These are phyloP conservation scores for Amblyteles armatorius DNA, from an alignment of 2,888 invertebrate genomes.

Conservation along the genomic window DNA sequence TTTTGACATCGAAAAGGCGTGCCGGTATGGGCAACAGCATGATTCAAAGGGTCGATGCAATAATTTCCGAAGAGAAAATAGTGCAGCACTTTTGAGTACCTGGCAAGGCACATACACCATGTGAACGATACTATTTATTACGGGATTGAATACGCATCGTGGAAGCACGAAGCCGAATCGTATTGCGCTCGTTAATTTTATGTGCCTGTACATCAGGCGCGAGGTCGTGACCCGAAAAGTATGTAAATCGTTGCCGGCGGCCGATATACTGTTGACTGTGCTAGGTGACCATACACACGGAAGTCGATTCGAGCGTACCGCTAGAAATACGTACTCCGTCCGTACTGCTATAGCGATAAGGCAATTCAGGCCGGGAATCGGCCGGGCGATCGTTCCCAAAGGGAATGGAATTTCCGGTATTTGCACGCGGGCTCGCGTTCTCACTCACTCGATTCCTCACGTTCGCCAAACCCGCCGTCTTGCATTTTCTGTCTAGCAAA, in stretches of 20 bases:
- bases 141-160: slow-evolving; percentile 51
- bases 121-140: slow-evolving; percentile 26
- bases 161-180: slow-evolving; percentile 22
- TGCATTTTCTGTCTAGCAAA: background rate
- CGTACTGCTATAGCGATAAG: slow-evolving; percentile 27
- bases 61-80: background rate
- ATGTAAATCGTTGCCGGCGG: slow-evolving; percentile 43
- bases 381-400: slow-evolving; percentile 26
- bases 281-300: slow-evolving; percentile 12
- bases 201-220: slow-evolving; percentile 19
- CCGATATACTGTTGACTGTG: slow-evolving; percentile 3
- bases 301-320: slow-evolving; percentile 34
- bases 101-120: background rate
- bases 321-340: slow-evolving; percentile 9
- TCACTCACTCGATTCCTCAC: slow-evolving; percentile 29
- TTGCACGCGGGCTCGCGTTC: slow-evolving; percentile 24
- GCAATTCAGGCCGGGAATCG: no score
- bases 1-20: background rate
- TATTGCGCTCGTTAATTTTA: slow-evolving; percentile 16
- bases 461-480: background rate
- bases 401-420: slow-evolving; percentile 49
- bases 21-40: background rate
- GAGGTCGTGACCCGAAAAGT: slow-evolving; percentile 58
- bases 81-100: background rate
- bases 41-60: background rate